Conservation (phyloP, 2,888 invertebrate species). For the Sycophila texana region DNA sequence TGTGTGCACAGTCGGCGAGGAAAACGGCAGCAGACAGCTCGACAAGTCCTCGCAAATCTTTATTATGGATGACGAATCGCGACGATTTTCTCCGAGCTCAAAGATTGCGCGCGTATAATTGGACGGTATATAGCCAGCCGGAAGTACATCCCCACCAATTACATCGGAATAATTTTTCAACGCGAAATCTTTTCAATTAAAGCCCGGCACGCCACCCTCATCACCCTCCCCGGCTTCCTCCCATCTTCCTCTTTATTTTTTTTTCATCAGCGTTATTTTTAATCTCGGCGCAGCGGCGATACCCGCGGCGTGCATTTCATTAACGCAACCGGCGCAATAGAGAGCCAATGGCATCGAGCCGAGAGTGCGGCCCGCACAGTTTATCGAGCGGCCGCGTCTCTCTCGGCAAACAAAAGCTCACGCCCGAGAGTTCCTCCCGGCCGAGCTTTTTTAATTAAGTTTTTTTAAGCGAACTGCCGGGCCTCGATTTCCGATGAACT, state of each 20-base stretch:
- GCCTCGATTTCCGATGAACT: constrained; percentile 60
- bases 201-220: not conserved
- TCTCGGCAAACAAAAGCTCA: not conserved
- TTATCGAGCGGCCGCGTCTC: not conserved
- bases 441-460: constrained; percentile 45
- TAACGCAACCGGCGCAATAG: no score
- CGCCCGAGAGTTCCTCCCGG: not conserved
- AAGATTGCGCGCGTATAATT: constrained; percentile 23
- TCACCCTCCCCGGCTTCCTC: not conserved
- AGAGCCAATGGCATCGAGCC: no score
- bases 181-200: no score
- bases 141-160: not conserved
- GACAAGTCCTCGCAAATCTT: constrained; percentile 42
- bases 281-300: no score
- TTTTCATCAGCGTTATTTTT: no score
- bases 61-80: constrained; percentile 42
- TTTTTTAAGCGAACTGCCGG: constrained; percentile 23
- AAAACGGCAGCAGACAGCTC: not conserved
- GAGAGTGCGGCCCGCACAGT: not conserved
- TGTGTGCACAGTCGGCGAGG: not conserved
- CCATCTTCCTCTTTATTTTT: not conserved
- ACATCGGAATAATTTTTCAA: no score
- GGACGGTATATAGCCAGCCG: not conserved
- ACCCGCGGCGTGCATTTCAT: no score
- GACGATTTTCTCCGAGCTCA: constrained; percentile 18